Conservation (phyloP, 2,113 vertebrate species). For the Lepidiolamprologus cunningtoni region DNA sequence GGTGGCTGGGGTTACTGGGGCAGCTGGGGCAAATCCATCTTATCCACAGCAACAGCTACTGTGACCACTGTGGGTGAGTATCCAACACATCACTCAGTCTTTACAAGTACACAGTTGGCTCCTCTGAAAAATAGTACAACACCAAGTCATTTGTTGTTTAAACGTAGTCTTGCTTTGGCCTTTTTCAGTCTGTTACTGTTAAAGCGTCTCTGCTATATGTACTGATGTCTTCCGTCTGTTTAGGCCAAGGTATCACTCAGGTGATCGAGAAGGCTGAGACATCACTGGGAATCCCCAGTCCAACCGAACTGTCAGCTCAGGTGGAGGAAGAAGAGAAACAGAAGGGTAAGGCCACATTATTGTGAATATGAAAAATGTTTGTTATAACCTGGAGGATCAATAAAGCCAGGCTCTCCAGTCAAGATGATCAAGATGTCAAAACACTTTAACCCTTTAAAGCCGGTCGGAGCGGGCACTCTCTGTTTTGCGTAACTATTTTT, state of each 20-base stretch:
- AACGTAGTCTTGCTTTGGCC: not conserved
- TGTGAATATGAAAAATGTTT: not conserved
- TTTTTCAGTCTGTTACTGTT: not conserved
- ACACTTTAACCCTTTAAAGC: not conserved
- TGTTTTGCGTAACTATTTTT: too few species aligned
- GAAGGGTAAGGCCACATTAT: slow-evolving; percentile 47
- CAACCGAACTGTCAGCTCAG: slow-evolving; percentile 77
- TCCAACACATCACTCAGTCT: too few species aligned
- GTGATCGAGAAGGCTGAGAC: slow-evolving; percentile 97
- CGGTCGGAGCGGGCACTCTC: rapidly evolving
- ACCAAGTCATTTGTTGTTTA: not conserved
- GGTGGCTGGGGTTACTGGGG: slow-evolving; percentile 94
- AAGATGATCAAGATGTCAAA: not conserved
- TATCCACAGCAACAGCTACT: slow-evolving; percentile 90
- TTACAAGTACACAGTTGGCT: rapidly evolving
- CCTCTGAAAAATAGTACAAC: not conserved
- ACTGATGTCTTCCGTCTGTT: not conserved
- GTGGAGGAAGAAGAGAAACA: slow-evolving; percentile 55
- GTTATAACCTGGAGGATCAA: not conserved
- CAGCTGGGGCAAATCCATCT: slow-evolving; percentile 91
- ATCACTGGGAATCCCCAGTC: slow-evolving; percentile 88
- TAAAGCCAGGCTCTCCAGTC: rapidly evolving
- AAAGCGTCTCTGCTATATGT: rapidly evolving
- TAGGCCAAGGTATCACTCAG: slow-evolving; percentile 91
- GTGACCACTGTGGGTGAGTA: slow-evolving; percentile 90